A percentile compares a stretch with the other conserved stretches of the same genome.
phyloP scores from a whole-genome alignment of 2,113 vertebrate species.

The Pluvialis apricaria region DNA sequence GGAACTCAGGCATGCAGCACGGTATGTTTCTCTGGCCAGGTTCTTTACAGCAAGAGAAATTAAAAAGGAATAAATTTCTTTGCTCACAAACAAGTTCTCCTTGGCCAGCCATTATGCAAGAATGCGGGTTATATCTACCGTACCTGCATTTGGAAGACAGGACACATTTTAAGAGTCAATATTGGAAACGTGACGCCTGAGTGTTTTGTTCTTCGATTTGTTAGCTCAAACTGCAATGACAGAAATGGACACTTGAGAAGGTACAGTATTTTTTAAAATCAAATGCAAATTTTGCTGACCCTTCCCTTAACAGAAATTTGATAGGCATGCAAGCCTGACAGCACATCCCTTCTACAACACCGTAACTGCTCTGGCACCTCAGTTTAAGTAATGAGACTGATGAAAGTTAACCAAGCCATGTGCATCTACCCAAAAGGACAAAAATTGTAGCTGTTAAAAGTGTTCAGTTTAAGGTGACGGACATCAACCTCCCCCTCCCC shows the following conservation, averaged over 20 bases:
- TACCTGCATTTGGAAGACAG: neutral
- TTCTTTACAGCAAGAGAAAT: neutral
- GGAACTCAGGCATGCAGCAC: neutral
- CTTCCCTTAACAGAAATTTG: neutral
- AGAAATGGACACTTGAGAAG: neutral
- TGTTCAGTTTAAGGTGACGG: neutral
- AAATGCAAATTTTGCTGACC: neutral
- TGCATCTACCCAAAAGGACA: neutral
- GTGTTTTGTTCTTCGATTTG: neutral
- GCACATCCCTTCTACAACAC: neutral
- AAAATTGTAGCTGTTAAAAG: neutral
- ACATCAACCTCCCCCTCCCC: neutral
- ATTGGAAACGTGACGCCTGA: accelerated
- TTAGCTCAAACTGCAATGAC: neutral
- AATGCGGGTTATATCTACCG: neutral
- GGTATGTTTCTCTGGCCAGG: neutral
- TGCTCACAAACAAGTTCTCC: neutral
- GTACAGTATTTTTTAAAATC: neutral
- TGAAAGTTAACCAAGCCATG: neutral
- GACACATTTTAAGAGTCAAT: neutral
- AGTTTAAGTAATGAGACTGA: neutral
- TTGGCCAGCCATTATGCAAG: neutral
- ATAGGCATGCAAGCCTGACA: neutral
- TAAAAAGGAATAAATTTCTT: neutral
- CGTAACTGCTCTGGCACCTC: neutral